phyloP scores from a whole-genome alignment of 1,140 invertebrate species.

The Araneus ventricosus region DNA sequence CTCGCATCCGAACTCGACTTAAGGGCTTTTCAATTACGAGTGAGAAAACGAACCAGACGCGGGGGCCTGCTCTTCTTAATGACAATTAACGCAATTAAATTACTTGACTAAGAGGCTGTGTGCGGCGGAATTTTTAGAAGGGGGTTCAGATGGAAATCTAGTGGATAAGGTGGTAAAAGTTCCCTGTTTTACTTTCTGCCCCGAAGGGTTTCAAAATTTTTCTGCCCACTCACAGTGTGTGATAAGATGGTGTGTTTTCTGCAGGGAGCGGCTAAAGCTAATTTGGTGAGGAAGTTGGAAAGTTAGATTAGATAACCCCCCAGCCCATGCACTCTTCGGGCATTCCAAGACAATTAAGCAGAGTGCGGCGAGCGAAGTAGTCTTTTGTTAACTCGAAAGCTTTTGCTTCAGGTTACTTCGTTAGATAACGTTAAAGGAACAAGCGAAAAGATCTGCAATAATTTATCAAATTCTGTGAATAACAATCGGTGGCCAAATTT shows the following conservation, averaged over 20 bases:
- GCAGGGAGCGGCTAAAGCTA: conserved; percentile 10
- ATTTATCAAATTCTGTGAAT: not conserved
- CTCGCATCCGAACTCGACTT: conserved; percentile 38
- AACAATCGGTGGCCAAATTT: not conserved
- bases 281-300: conserved; percentile 19
- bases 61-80: conserved; percentile 31
- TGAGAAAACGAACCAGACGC: not conserved
- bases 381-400: not conserved
- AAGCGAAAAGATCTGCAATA: not conserved
- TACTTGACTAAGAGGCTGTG: not conserved
- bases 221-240: not conserved
- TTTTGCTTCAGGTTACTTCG: not conserved
- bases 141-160: not conserved
- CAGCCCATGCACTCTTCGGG: not conserved
- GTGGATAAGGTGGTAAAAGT: not conserved
- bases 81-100: conserved; percentile 63
- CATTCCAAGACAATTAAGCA: not conserved
- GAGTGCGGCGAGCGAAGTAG: not conserved
- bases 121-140: conserved; percentile 43
- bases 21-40: conserved; percentile 57
- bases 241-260: not conserved
- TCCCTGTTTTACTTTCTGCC: conserved; percentile 37
- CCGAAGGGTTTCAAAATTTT: conserved; percentile 1
- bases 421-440: not conserved
- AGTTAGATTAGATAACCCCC: conserved; percentile 8